Evolutionary conservation across 2,888 invertebrate species (phyloP).

Genomic region (Phanerotoma sp.): DNA sequence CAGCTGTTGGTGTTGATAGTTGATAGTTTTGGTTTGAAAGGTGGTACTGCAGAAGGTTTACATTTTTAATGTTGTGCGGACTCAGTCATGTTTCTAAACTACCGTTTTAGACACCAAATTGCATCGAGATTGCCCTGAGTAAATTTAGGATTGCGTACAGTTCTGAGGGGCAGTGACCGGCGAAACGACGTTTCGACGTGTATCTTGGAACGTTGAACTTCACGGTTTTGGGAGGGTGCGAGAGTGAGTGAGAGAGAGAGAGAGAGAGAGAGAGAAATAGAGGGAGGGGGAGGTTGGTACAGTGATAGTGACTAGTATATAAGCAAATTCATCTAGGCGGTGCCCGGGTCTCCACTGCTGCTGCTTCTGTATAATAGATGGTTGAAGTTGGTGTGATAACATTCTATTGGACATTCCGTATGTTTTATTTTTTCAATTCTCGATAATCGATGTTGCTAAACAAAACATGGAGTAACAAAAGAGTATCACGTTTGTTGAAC

Average conservation of each 20-base stretch:
- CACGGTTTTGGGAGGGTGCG: not conserved
- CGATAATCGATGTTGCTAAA: slow-evolving; percentile 1
- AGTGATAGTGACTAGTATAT: not conserved
- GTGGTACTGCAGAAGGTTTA: not conserved
- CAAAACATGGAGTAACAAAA: not conserved
- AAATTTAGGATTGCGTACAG: slow-evolving; percentile 13
- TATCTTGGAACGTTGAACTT: slow-evolving; percentile 9
- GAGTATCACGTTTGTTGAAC: not conserved
- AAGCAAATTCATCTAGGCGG: not conserved
- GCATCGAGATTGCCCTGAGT: not conserved
- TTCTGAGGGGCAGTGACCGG: slow-evolving; percentile 10
- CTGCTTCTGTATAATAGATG: not conserved
- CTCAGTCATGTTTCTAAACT: no score
- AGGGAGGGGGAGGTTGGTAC: no score
- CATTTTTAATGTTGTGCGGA: not conserved
- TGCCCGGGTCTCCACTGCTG: not conserved
- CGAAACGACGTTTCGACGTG: slow-evolving; percentile 2
- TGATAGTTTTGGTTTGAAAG: not conserved
- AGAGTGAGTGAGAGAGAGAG: not conserved
- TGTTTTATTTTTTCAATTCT: no score
- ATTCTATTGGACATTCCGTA: no score
- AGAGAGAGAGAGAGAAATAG: not conserved
- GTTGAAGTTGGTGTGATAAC: not conserved
- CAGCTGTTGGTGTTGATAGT: not conserved
- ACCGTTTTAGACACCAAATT: not conserved